Base-by-base conservation (phyloP, 2,113 vertebrate genomes). In the Donacobius atricapilla region DNA sequence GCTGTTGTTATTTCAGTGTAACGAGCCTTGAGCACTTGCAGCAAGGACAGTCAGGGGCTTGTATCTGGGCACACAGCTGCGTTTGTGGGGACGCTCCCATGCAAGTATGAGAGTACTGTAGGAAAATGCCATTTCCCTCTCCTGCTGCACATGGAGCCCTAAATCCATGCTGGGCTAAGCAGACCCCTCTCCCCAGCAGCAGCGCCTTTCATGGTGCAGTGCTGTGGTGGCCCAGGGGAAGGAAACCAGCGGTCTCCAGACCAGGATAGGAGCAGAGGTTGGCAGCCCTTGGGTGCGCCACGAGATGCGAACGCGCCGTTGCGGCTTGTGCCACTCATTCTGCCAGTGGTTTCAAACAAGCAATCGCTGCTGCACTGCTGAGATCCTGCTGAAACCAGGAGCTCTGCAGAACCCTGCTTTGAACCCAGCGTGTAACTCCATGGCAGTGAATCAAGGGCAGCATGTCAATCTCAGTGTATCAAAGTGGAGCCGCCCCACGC, bases 371-470 rank as follows among this genome's bases (percentile, higher is more conserved):
- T 60, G 83, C 42, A 13, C 17, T 15, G 53, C 87, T 51, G 82
- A 82, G 70, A 4, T 51, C 45, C 81, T 53, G n/a, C 70, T 23
- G 58, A 22, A 69, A 17, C 15, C 66, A 13, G 75, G 66, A 71
- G 79, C 80, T 78, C 45, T 53, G 83, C 75, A 81, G 68, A 39
- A n/a, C 18, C 1, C 15, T 89, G 35, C 40, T 33, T 31, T 11
- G 23, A 76, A 30, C 19, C 39, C 6, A 8, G 42, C 54, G 63
- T 4, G 2, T 27, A 4, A 44, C 0, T 2, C 28, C 31, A 2
- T 10, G 69, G 68, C 68, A 27, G 24, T 5, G 56, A 60, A 30
- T 68, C 54, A 18, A 63, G 40, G 23, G 33, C 21, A 83, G 37
- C 23, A 0, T 61, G 83, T 22, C 47, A 64, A 89, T 45, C 50